These are phyloP conservation scores for Cotesia chilonis DNA, from an alignment of 1,140 invertebrate genomes.

Conservation along the genomic window DNA sequence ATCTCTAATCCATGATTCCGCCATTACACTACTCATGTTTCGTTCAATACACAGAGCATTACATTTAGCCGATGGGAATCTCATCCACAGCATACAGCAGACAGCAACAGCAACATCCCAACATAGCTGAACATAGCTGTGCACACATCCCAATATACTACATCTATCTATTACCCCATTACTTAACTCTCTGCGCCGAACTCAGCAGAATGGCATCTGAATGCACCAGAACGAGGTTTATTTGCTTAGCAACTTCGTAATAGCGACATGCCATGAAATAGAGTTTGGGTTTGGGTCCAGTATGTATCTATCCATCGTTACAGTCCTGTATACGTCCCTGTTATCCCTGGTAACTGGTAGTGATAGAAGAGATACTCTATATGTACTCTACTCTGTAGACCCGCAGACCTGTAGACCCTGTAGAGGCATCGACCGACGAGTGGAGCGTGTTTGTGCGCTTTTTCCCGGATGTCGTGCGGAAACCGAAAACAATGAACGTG, in stretches of 20 bases:
- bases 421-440: slow-evolving; percentile 39
- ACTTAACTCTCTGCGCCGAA: neutral
- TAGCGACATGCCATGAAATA: too few species aligned
- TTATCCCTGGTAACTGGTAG: slow-evolving; percentile 20
- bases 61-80: too few species aligned
- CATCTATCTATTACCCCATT: neutral
- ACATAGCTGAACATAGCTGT: too few species aligned
- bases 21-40: slow-evolving; percentile 30
- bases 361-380: slow-evolving; percentile 3
- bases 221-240: neutral
- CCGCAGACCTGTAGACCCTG: too few species aligned
- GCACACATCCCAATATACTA: too few species aligned
- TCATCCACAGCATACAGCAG: too few species aligned
- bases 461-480: slow-evolving; percentile 65
- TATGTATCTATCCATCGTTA: slow-evolving; percentile 23
- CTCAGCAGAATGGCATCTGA: slow-evolving; percentile 3
- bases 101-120: slow-evolving; percentile 22
- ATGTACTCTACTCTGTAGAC: too few species aligned
- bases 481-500: slow-evolving; percentile 58
- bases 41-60: neutral
- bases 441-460: slow-evolving; percentile 41
- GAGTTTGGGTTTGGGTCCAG: neutral
- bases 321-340: too few species aligned
- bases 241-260: too few species aligned
- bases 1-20: slow-evolving; percentile 65